phyloP scores from a whole-genome alignment of 2,888 invertebrate species.

The Trachelus stipa region DNA sequence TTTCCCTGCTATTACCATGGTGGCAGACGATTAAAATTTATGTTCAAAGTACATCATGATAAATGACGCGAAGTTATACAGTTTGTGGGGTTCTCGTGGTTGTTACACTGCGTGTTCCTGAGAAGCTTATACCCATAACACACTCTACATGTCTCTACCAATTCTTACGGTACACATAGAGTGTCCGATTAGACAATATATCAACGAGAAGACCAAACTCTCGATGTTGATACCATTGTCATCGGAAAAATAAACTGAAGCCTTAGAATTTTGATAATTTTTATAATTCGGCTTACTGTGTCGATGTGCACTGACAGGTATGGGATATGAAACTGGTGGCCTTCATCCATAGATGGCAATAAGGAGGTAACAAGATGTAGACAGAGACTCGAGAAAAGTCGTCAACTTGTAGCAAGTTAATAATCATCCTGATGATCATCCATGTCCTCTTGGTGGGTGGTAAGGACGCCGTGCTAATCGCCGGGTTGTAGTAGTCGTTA shows the following conservation, averaged over 20 bases:
- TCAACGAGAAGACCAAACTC: not conserved
- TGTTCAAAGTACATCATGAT: slow-evolving; percentile 5
- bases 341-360: no score
- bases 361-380: no score
- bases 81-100: not conserved
- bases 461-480: slow-evolving; percentile 24
- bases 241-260: no score
- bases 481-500: not conserved
- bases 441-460: slow-evolving; percentile 35
- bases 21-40: not conserved
- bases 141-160: not conserved
- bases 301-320: no score
- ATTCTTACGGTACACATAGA: not conserved
- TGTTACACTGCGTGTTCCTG: not conserved
- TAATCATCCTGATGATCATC: not conserved
- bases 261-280: no score
- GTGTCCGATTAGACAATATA: not conserved
- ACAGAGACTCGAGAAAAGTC: no score
- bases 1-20: not conserved
- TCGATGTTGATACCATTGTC: no score
- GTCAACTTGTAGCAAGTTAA: no score
- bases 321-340: no score
- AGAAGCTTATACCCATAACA: not conserved
- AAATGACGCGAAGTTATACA: not conserved
- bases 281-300: no score